Conservation (phyloP, 2,113 vertebrate species). For the Symphodus melops region DNA sequence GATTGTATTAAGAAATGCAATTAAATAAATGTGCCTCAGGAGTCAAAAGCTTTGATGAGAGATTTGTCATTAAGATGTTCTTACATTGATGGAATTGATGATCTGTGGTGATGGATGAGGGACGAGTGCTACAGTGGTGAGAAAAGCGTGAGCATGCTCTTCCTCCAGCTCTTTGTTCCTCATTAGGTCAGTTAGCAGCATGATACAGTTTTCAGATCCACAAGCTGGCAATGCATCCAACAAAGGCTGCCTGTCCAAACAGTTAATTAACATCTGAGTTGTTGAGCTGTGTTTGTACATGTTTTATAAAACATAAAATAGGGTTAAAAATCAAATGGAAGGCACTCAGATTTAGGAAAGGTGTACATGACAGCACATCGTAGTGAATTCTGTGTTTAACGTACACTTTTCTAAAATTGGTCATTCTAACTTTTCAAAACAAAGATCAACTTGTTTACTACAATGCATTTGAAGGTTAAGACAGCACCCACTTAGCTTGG, state of each 20-base stretch:
- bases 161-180: conserved; percentile 80
- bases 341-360: too few relatives aligned
- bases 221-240: conserved; percentile 87
- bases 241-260: conserved; percentile 84
- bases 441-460: too few relatives aligned
- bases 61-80: conserved; percentile 34
- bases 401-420: too few relatives aligned
- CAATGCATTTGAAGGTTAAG: neutral
- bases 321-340: too few relatives aligned
- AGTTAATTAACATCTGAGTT: conserved; percentile 22
- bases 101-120: conserved; percentile 83
- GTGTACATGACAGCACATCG: too few relatives aligned
- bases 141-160: conserved; percentile 78
- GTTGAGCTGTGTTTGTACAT: neutral
- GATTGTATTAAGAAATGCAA: neutral
- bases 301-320: too few relatives aligned
- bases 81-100: conserved; percentile 84
- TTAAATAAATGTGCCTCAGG: neutral
- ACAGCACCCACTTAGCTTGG: neutral
- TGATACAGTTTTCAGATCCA: conserved; percentile 86
- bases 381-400: too few relatives aligned
- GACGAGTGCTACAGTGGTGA: conserved; percentile 85
- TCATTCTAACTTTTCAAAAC: too few relatives aligned
- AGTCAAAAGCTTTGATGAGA: neutral
- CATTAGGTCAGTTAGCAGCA: conserved; percentile 84